These are phyloP conservation scores for Thamnophis sirtalis DNA, from an alignment of 2,113 vertebrate species.

Conservation along the genomic window DNA sequence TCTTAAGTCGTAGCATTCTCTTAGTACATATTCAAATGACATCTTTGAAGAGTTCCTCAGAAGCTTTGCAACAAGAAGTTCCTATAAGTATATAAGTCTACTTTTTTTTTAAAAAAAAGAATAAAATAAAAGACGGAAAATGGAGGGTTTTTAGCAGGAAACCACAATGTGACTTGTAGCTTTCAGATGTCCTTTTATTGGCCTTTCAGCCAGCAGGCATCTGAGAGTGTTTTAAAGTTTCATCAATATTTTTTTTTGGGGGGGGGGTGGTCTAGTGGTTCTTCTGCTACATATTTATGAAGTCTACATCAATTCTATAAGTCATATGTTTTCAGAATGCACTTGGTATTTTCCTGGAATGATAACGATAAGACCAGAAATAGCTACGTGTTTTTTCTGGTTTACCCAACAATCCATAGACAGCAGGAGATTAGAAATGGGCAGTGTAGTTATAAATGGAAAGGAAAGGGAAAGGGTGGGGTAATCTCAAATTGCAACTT, in stretches of 20 bases:
- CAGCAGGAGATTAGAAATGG: neutral
- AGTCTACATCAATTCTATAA: neutral
- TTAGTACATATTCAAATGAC: neutral
- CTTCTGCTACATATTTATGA: neutral
- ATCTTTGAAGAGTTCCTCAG: neutral
- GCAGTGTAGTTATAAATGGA: neutral
- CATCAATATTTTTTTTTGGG: neutral
- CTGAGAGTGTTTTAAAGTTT: neutral
- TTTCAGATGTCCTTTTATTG: neutral
- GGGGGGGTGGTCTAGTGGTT: neutral
- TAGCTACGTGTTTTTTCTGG: neutral
- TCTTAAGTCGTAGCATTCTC: neutral
- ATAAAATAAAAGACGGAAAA: neutral
- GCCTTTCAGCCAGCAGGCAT: neutral
- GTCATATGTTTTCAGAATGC: conserved; percentile 3
- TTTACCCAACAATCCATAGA: neutral
- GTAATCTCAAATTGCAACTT: neutral
- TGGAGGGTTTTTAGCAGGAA: neutral
- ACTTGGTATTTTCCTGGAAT: neutral
- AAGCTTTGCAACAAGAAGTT: neutral
- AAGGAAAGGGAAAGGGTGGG: neutral
- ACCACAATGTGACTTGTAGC: neutral
- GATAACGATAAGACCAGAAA: neutral
- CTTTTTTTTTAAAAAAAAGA: neutral
- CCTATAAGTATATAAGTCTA: neutral